These are phyloP conservation scores for Galerucella calmariensis DNA, from an alignment of 2,888 invertebrate genomes.

Conservation along the genomic window DNA sequence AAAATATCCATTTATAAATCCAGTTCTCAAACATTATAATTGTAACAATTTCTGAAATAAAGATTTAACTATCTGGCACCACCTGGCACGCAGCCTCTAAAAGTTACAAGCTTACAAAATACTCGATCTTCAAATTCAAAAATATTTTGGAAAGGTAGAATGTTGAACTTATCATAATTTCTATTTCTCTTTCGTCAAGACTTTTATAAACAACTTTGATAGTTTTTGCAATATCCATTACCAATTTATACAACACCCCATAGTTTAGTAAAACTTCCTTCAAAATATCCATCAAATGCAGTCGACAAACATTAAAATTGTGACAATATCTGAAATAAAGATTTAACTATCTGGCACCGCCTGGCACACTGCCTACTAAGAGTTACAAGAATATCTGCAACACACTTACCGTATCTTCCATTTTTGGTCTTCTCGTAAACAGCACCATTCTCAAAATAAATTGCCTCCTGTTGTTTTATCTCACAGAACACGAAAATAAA, in stretches of 20 bases:
- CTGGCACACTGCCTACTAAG: conserved; percentile 9
- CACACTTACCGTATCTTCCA: conserved; percentile 58
- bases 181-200: too few species aligned
- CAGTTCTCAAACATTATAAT: neutral
- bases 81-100: conserved; percentile 7
- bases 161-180: too few species aligned
- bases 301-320: neutral
- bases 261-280: too few species aligned
- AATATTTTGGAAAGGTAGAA: too few species aligned
- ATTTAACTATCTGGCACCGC: conserved; percentile 11
- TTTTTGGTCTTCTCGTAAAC: conserved; percentile 53
- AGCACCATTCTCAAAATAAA: conserved; percentile 54
- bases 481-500: conserved; percentile 12
- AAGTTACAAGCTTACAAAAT: neutral
- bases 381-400: conserved; percentile 14
- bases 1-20: too few species aligned
- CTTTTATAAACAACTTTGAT: too few species aligned
- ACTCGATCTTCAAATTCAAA: too few species aligned
- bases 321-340: neutral
- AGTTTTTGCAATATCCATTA: too few species aligned
- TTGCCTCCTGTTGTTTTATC: conserved; percentile 10
- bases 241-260: too few species aligned
- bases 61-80: conserved; percentile 8
- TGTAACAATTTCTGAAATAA: neutral
- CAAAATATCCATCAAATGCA: too few species aligned